Percentiles rank a stretch among this genome's conserved stretches.
Conservation (phyloP, 2,888 invertebrate genomes). For the Lomographa bimaculata region DNA sequence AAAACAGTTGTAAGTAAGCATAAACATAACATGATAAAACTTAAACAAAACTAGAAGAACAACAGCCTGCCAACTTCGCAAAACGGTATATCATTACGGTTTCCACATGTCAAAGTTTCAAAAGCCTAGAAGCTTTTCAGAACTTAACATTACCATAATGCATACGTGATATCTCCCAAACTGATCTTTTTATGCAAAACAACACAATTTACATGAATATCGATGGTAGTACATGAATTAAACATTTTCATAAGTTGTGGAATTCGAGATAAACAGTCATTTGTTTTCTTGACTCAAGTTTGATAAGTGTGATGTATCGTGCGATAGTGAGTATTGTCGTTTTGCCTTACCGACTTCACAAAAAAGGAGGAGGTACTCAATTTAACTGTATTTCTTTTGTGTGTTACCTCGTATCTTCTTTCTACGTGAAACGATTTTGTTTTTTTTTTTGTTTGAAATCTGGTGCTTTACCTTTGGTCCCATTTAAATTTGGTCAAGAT, state of each 20-base stretch:
- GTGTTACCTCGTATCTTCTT: no score
- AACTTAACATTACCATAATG: constrained; percentile 27
- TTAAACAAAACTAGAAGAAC: no score
- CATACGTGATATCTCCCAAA: constrained; percentile 31
- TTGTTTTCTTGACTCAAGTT: constrained; percentile 4
- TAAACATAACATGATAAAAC: no score
- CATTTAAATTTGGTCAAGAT: no score
- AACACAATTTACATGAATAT: constrained; percentile 41
- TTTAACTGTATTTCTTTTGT: no score
- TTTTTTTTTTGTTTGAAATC: no score
- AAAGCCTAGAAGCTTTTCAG: constrained; percentile 8
- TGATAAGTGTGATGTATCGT: constrained; percentile 2
- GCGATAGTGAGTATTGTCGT: no score
- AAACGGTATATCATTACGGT: constrained; percentile 2
- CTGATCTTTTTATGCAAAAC: constrained; percentile 42
- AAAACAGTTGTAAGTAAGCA: no score
- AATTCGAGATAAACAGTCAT: constrained; percentile 10
- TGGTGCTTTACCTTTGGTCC: no score
- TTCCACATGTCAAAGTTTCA: constrained; percentile 4
- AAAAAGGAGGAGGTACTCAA: no score
- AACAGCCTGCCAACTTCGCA: background rate
- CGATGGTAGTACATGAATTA: constrained; percentile 38
- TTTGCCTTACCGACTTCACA: no score
- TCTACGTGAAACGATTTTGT: no score
- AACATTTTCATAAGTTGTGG: constrained; percentile 33